Evolutionary conservation across 1,140 invertebrate genomes (phyloP).

Genomic region (Pseudachorutes palmiensis): DNA sequence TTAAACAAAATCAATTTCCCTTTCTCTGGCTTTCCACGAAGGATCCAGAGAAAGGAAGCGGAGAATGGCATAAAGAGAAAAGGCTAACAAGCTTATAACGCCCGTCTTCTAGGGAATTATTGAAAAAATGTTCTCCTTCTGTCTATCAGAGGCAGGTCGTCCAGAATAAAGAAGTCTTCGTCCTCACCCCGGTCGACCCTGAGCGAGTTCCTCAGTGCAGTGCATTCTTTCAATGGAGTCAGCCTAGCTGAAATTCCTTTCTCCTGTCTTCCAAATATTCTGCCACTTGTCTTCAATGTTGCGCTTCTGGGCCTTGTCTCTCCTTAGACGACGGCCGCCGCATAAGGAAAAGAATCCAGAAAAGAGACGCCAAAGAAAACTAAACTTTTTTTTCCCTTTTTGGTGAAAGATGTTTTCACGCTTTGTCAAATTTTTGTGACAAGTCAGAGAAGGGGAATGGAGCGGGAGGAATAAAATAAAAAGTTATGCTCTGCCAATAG

Average conservation of each 20-base stretch:
- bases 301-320: neutral
- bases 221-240: neutral
- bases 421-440: constrained; percentile 29
- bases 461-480: constrained; percentile 13
- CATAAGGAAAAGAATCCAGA: too few relatives aligned
- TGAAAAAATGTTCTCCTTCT: neutral
- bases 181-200: too few relatives aligned
- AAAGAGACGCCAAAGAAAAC: too few relatives aligned
- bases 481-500: constrained; percentile 23
- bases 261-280: neutral
- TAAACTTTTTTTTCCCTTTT: constrained; percentile 8
- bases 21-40: neutral
- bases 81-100: neutral
- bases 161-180: neutral
- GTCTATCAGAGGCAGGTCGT: too few relatives aligned
- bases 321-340: neutral
- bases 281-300: constrained; percentile 5
- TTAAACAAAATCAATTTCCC: constrained; percentile 12
- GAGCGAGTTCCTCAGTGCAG: too few relatives aligned
- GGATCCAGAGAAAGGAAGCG: neutral
- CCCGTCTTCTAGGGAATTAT: neutral
- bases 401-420: constrained; percentile 27
- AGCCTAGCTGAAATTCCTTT: neutral
- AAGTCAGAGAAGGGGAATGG: constrained; percentile 21
- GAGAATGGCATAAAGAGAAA: too few relatives aligned